Base-by-base conservation (phyloP, 2,797 vertebrate genomes). In the Harpagifer antarcticus region DNA sequence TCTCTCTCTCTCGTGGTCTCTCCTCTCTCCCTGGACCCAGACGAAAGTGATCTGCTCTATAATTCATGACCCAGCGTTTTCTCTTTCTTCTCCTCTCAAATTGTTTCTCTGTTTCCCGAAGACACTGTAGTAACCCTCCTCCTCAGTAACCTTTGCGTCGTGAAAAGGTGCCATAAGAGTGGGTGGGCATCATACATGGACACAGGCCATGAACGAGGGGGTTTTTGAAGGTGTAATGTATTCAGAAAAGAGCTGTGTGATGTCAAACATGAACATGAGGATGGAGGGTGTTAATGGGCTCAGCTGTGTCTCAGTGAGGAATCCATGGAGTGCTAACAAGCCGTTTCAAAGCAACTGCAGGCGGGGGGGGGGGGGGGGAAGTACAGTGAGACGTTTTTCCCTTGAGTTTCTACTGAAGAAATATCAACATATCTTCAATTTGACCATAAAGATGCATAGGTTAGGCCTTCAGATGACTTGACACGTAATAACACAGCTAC, bases 1-100 rank as follows among this genome's bases (percentile, higher is more conserved):
- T 27, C 23, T 92, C 86, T 79, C 87, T 79, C 84, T 87, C 87
- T 86, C 56, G 70, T 79, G 84, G 78, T 86, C 77, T 74, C 56
- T 67, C 94, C 95, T 93, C 94, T 92, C 91, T 93, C 94, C 92
- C 88, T 76, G 94, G 96, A 93, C 93, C 94, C 93, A 95, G 95
- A 96, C 95, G 91, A 95, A 95, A 95, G 94, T 89, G 94, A 96
- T 95, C 96, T 90, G 88, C 94, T 98, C 96, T 96, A 96, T 98
- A 98, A 98, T 98, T 99, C 97, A 99, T 97, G 95, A 93, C 90
- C 91, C 85, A 95, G 95, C 88, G 73, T 96, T 90, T 94, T 96
- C 91, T 61, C 74, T 89, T 91, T 89, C 84, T 90, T 92, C 81
- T 85, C 57, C 75, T 88, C 76, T 84, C 82, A 88, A 86, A 82